A percentile compares a stretch with the other conserved stretches of the same genome.
Evolutionary conservation across 2,888 invertebrate genomes (phyloP).

Genomic region (Netelia fuscicornis): DNA sequence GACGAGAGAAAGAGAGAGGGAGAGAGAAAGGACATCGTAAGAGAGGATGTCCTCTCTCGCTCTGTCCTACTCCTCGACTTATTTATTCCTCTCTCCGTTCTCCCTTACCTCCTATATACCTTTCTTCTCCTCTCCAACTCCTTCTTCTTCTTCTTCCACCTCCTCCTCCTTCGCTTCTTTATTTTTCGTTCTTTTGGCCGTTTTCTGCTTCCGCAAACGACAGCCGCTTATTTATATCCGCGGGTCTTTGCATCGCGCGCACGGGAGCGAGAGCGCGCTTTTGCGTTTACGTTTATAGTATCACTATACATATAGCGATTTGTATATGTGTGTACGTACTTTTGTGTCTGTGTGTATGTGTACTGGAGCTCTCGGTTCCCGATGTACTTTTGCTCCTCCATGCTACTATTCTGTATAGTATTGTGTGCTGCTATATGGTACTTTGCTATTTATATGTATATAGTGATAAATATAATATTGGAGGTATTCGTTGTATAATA

Average conservation of each 20-base stretch:
- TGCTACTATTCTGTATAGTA: constrained; percentile 64
- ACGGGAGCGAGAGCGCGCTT: constrained; percentile 76
- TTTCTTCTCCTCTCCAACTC: constrained; percentile 48
- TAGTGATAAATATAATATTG: not conserved
- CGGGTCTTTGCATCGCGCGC: constrained; percentile 82
- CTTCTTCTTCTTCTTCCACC: constrained; percentile 41
- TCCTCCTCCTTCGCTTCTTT: constrained; percentile 47
- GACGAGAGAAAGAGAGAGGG: constrained; percentile 12
- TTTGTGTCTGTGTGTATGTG: not conserved
- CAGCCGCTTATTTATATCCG: constrained; percentile 85
- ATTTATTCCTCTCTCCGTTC: constrained; percentile 83
- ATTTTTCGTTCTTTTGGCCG: constrained; percentile 80
- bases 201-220: constrained; percentile 85
- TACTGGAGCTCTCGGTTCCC: constrained; percentile 2
- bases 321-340: constrained; percentile 2
- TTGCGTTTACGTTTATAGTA: constrained; percentile 69
- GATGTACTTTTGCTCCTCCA: constrained; percentile 79
- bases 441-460: not conserved
- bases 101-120: constrained; percentile 76
- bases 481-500: not conserved
- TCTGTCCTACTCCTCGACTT: constrained; percentile 74
- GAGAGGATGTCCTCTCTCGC: constrained; percentile 64
- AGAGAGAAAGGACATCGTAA: constrained; percentile 27
- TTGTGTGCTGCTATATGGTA: not conserved
- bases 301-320: constrained; percentile 22